Percentiles rank a stretch among this genome's conserved stretches.
Evolutionary conservation across 1,140 invertebrate species (phyloP).

Genomic region (Aplysia californica): DNA sequence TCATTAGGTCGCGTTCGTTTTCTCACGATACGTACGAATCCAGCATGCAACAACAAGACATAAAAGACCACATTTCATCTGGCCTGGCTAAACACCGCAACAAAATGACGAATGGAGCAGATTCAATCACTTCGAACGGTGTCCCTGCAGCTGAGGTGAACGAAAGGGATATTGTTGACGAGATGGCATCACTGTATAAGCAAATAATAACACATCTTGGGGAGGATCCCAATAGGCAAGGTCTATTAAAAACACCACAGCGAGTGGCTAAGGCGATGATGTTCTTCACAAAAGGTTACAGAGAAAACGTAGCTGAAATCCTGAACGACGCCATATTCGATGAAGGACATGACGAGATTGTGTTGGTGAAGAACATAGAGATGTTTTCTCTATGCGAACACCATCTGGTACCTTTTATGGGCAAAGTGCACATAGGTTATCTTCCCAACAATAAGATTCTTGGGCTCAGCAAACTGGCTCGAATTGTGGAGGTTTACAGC

Average conservation of each 20-base stretch:
- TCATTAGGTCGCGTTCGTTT: no score
- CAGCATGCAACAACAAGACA: no score
- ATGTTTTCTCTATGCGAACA: constrained; percentile 99
- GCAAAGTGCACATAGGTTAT: constrained; percentile 99
- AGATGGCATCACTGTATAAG: constrained; percentile 55
- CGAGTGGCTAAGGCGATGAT: constrained; percentile 98
- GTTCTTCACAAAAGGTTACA: constrained; percentile 99
- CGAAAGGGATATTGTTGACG: constrained; percentile 34
- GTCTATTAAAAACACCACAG: constrained; percentile 96
- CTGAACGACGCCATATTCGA: constrained; percentile 98
- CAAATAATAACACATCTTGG: constrained; percentile 73
- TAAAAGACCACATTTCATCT: no score
- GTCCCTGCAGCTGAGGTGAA: no score
- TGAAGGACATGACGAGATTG: constrained; percentile 99
- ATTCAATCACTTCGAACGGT: no score
- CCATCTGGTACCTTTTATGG: constrained; percentile 98
- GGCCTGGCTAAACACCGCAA: no score
- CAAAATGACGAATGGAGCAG: no score
- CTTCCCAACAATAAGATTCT: constrained; percentile 97
- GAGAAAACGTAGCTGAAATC: constrained; percentile 95
- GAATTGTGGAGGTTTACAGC: not conserved
- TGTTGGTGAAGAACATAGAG: constrained; percentile 99
- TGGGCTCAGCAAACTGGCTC: constrained; percentile 93
- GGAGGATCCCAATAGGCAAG: constrained; percentile 93
- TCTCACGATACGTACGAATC: no score